Percentiles rank a stretch among this genome's conserved stretches.
Evolutionary conservation across 2,797 vertebrate species (phyloP).

Genomic region (Meda fulgida): DNA sequence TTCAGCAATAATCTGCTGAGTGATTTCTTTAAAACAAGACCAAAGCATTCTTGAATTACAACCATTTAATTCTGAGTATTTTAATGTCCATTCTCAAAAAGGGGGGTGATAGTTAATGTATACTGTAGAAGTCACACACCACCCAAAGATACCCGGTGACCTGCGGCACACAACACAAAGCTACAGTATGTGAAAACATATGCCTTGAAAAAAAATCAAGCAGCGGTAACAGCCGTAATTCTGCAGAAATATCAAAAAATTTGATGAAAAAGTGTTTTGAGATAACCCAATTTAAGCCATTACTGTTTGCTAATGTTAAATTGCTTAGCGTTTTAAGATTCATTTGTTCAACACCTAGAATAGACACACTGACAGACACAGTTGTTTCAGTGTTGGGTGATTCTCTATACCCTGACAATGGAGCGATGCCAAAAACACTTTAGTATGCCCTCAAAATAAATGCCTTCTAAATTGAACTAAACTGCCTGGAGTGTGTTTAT

Average conservation of each 20-base stretch:
- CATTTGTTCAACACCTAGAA: slow-evolving; percentile 12
- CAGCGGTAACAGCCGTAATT: neutral
- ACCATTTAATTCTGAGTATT: too few relatives aligned
- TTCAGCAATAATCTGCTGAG: too few relatives aligned
- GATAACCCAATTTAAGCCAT: slow-evolving; percentile 26
- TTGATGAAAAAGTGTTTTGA: slow-evolving; percentile 14
- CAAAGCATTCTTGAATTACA: too few relatives aligned
- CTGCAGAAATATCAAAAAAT: neutral
- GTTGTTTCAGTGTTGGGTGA: slow-evolving; percentile 3
- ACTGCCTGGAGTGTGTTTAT: slow-evolving; percentile 23
- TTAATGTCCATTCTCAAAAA: too few relatives aligned
- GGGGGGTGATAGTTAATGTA: too few relatives aligned
- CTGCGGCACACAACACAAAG: neutral
- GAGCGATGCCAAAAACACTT: slow-evolving; percentile 8
- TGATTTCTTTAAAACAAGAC: too few relatives aligned
- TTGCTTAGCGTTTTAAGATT: slow-evolving; percentile 9
- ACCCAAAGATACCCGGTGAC: neutral
- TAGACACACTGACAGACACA: slow-evolving; percentile 28
- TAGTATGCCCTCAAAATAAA: slow-evolving; percentile 10
- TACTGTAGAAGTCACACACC: neutral
- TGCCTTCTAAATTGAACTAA: slow-evolving; percentile 28
- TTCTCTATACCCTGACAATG: slow-evolving; percentile 5
- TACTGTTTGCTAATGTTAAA: slow-evolving; percentile 24
- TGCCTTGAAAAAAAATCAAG: neutral
- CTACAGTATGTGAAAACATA: slow-evolving; percentile 15